Base-by-base conservation (phyloP, 2,797 vertebrate genomes). In the Knipowitschia caucasica region DNA sequence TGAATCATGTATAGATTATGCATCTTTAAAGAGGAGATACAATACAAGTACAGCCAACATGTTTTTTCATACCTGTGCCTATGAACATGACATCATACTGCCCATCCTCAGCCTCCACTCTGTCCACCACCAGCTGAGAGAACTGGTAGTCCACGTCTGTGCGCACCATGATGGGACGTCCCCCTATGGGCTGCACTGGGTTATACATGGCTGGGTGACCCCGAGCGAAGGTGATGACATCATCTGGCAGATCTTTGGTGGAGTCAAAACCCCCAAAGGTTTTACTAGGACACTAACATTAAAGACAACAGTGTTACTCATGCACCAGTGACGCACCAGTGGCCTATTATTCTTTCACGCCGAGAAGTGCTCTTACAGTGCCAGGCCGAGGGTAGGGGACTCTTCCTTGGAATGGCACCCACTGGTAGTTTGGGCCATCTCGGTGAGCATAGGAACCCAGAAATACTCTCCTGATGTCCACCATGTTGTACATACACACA, bases 1-100 rank as follows among this genome's bases (percentile, higher is more conserved):
- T 26, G 27, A 29, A 17, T 50, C 21, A 34, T 36, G 29, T 27
- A 11, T 46, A 14, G 33, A 34, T 35, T 51, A 51, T 4, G 1
- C 17, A 15, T 1, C 6, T 20, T n/a, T 34, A 43, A 10, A 40
- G 12, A 18, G 24, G 9, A 8, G 9, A 27, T 20, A 45, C 3
- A 20, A n/a, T 7, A 30, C 10, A 2, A 3, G 5, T 25, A 23
- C 21, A 10, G 15, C 9, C 6, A n/a, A n/a, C n/a, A n/a, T n/a
- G n/a, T n/a, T n/a, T n/a, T 4, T n/a, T 23, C 0, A 24, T 60
- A 94, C 96, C 96, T 91, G 96, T 99, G 79, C 96, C 96, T 4
- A 99, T 98, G 84, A 99, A 98, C 95, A 99, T 95, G 78, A 99
- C 96, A 11, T 99, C 95, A 1, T 98, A 99, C 17, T 98, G 95